These are phyloP conservation scores for Muscidifurax raptorellus DNA, from an alignment of 1,140 invertebrate species.

Conservation along the genomic window DNA sequence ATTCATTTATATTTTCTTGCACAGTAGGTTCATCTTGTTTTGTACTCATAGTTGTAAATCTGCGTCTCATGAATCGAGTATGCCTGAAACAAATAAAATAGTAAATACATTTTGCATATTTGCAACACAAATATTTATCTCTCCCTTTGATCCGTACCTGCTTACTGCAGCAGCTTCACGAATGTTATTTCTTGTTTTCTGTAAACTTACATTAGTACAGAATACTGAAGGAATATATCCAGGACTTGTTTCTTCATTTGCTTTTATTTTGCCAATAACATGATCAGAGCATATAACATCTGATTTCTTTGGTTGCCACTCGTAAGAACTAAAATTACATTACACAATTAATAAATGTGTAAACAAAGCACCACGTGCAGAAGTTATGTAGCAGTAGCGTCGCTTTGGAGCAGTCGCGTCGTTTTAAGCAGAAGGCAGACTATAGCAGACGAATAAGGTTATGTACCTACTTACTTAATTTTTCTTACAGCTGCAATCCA, in stretches of 20 bases:
- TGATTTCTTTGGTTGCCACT: slow-evolving; percentile 52
- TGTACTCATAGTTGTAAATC: too few relatives aligned
- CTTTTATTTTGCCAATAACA: slow-evolving; percentile 55
- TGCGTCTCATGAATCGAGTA: too few relatives aligned
- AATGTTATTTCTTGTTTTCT: too few relatives aligned
- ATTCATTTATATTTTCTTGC: too few relatives aligned
- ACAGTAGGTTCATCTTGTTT: too few relatives aligned
- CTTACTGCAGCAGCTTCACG: too few relatives aligned
- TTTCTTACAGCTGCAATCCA: slow-evolving; percentile 53
- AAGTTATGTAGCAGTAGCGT: too few relatives aligned
- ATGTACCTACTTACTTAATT: slow-evolving; percentile 51
- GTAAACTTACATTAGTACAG: not conserved
- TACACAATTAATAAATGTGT: not conserved
- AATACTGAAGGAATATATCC: slow-evolving; percentile 55
- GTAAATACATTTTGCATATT: too few relatives aligned
- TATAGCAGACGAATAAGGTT: slow-evolving; percentile 17
- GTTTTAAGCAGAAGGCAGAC: slow-evolving; percentile 27
- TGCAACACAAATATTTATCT: too few relatives aligned
- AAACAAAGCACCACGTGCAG: slow-evolving; percentile 15
- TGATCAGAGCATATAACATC: slow-evolving; percentile 55
- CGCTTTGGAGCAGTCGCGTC: slow-evolving; percentile 10
- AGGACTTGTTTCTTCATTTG: slow-evolving; percentile 50
- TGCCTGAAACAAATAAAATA: too few relatives aligned
- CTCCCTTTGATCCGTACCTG: too few relatives aligned
- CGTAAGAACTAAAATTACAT: slow-evolving; percentile 47